These are phyloP conservation scores for Peromyscus polionotus DNA, from an alignment of 2,113 vertebrate species.

Conservation along the genomic window DNA sequence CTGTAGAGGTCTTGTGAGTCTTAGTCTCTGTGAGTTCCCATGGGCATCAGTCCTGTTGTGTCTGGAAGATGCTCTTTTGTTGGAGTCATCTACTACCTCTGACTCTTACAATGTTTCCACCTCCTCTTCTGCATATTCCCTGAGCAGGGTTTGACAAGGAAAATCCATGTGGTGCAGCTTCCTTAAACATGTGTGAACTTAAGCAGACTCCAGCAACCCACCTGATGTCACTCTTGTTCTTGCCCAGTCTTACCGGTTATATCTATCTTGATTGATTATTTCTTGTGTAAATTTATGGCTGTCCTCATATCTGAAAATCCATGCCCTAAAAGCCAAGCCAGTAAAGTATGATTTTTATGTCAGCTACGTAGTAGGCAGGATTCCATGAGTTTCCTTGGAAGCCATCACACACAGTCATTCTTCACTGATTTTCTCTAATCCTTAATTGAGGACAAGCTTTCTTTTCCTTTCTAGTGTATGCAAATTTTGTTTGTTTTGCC, in stretches of 20 bases:
- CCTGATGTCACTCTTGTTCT: neutral
- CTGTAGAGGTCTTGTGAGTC: neutral
- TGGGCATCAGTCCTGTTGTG: too few relatives aligned
- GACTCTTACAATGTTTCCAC: neutral
- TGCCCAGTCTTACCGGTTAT: neutral
- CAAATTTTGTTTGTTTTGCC: too few relatives aligned
- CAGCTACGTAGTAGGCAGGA: neutral
- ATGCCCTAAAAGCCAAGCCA: neutral
- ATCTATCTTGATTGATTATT: neutral
- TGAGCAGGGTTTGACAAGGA: neutral
- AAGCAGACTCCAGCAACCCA: neutral
- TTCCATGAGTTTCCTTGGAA: neutral
- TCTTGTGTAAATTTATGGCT: neutral
- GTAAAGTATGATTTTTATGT: neutral
- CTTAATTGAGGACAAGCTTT: neutral
- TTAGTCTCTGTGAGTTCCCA: too few relatives aligned
- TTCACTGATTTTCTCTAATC: neutral
- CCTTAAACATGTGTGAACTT: neutral
- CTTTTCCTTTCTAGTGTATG: too few relatives aligned
- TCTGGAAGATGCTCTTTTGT: too few relatives aligned
- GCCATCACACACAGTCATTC: neutral
- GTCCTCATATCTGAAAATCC: neutral
- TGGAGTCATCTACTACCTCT: too few relatives aligned
- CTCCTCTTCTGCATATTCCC: neutral
- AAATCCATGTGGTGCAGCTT: neutral